Conservation (phyloP, 2,113 vertebrate genomes). For the Rhabdornis inornatus region DNA sequence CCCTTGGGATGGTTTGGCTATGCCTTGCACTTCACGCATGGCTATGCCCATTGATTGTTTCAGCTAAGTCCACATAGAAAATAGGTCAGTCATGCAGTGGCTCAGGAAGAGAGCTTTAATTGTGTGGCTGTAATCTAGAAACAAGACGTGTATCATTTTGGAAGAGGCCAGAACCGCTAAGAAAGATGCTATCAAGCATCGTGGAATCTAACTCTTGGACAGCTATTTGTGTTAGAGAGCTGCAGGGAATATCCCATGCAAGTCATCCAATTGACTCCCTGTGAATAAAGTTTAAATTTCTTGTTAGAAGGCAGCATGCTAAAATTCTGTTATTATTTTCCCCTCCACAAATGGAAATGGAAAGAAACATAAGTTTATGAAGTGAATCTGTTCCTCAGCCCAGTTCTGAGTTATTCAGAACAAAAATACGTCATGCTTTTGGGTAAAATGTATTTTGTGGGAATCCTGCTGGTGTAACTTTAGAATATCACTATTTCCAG, state of each 20-base stretch:
- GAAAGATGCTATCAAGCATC: background rate
- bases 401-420: background rate
- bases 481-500: background rate
- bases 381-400: background rate
- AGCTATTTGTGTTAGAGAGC: background rate
- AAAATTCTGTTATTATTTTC: background rate
- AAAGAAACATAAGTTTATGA: background rate
- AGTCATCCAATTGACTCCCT: background rate
- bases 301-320: background rate
- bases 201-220: background rate
- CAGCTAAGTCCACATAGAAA: constrained; percentile 4
- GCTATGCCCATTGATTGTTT: constrained; percentile 24
- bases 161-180: background rate
- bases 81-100: constrained; percentile 37
- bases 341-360: background rate
- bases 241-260: background rate
- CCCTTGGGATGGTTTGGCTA: background rate
- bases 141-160: background rate
- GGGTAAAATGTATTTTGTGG: background rate
- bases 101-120: background rate
- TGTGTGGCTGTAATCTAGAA: background rate
- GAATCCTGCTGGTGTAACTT: background rate
- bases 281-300: background rate
- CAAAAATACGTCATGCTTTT: background rate
- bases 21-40: background rate